Percentiles rank a stretch among this genome's conserved stretches.
Conservation (phyloP, 2,113 vertebrate genomes). For the Forbesichthys agassizii region DNA sequence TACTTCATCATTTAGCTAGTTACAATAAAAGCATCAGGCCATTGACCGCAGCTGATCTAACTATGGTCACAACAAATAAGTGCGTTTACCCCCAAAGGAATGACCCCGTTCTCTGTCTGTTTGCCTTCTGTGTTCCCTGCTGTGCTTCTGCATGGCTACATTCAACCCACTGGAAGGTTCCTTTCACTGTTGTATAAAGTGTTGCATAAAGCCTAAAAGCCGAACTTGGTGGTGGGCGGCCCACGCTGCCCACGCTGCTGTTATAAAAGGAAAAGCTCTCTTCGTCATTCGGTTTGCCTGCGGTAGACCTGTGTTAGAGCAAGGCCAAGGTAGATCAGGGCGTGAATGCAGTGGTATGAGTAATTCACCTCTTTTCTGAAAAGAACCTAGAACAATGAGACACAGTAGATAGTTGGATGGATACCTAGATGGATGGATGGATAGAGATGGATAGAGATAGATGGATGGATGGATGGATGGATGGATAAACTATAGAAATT, state of each 20-base stretch:
- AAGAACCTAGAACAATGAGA: neutral
- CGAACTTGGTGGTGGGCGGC: slow-evolving; percentile 54
- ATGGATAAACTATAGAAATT: too few relatives aligned
- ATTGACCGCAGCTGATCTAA: slow-evolving; percentile 17
- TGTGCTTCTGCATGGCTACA: too few relatives aligned
- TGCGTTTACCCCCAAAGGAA: too few relatives aligned
- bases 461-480: slow-evolving; percentile 2
- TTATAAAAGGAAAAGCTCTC: slow-evolving; percentile 40
- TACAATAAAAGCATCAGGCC: slow-evolving; percentile 7
- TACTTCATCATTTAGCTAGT: slow-evolving; percentile 24
- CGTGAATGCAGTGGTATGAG: slow-evolving; percentile 56
- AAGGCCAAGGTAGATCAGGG: slow-evolving; percentile 59
- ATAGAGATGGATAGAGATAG: slow-evolving; percentile 21
- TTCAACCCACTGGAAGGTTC: slow-evolving; percentile 11
- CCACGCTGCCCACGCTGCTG: slow-evolving; percentile 45
- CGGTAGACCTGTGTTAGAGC: slow-evolving; percentile 33
- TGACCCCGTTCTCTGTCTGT: too few relatives aligned
- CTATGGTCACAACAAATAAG: neutral
- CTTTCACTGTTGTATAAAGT: slow-evolving; percentile 34
- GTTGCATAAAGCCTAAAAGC: slow-evolving; percentile 37
- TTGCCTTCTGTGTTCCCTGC: too few relatives aligned
- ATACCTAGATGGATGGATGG: slow-evolving; percentile 7
- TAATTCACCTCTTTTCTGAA: slow-evolving; percentile 34
- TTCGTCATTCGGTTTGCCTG: slow-evolving; percentile 55
- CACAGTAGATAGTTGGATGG: slow-evolving; percentile 5